Evolutionary conservation across 2,113 vertebrate species (phyloP), one percentile per base, ranked within the genome.

Genomic region (Pluvianellus socialis): DNA sequence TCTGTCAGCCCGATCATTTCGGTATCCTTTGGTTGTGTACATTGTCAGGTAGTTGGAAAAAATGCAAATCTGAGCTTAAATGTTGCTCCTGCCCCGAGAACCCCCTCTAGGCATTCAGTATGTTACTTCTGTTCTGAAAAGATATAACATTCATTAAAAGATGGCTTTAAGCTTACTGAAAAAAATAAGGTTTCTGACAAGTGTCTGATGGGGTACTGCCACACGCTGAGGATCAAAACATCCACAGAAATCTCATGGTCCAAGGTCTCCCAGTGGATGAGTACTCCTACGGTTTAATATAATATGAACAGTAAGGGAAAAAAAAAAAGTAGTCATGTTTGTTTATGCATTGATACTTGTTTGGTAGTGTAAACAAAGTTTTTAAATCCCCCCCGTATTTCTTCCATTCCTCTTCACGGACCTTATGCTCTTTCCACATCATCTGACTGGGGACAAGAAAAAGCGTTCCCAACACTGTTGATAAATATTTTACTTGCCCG

Each of bases 81-180:
- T 24, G 32, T 42, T 1, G 0, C 13, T 86, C 26, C 45, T 49
- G 49, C 10, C 14, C 18, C 0, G 0, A 56, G n/a, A 79, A 84
- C 28, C 14, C 27, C 7, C 62, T 35, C 1, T 12, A 77, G 72
- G 52, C 4, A 73, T 21, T 71, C 27, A 42, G 7, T 24, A 21
- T 9, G 7, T 33, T 83, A 77, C n/a, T 42, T 68, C 70, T 82
- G 12, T 40, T 94, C 83, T 67, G 67, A 71, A 71, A 62, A 56
- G 28, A 74, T 35, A 32, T 28, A 85, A 73, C 16, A 9, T 17
- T 53, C 6, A 30, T 0, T 82, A 14, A 79, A 93, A 82, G 35
- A 75, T 10, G 23, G 24, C 56, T 50, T 53, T 30, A 58, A 56
- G 13, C 28, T 59, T 38, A 42, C 27, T 42, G 66, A 45, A 90